Conservation (phyloP, 2,113 vertebrate genomes). For the Vulpes ferrilata region DNA sequence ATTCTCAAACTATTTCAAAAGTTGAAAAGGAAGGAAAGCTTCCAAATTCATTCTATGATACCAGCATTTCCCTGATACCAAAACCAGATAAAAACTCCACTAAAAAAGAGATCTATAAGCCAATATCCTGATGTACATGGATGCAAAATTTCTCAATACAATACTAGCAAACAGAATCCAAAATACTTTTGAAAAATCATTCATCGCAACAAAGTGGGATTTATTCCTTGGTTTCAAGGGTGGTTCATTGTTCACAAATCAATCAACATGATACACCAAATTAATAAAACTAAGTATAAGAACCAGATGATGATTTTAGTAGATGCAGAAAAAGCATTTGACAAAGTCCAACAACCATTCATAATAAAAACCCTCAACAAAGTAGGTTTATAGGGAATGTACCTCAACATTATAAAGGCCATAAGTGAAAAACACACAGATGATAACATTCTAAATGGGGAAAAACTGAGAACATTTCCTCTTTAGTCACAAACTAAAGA, state of each 20-base stretch:
- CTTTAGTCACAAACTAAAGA: background rate
- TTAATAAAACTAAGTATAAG: background rate
- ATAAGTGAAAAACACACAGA: background rate
- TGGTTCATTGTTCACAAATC: background rate
- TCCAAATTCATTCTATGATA: background rate
- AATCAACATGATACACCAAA: background rate
- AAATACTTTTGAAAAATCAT: background rate
- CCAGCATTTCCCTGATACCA: too few relatives aligned
- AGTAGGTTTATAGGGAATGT: background rate
- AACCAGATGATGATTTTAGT: background rate
- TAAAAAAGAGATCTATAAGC: too few relatives aligned
- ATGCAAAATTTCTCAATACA: too few relatives aligned
- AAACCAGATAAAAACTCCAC: too few relatives aligned
- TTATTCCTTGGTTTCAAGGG: background rate
- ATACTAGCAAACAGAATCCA: background rate
- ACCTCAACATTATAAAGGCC: background rate
- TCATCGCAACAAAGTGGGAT: background rate
- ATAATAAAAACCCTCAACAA: background rate
- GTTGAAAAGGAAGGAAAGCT: background rate
- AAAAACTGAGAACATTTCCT: background rate
- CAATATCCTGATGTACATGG: too few relatives aligned
- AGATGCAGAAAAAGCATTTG: background rate
- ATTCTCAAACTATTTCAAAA: background rate
- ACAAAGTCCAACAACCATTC: background rate
- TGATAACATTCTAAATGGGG: background rate